Evolutionary conservation across 2,888 invertebrate genomes (phyloP).

Genomic region (Nemotelus pantherinus): DNA sequence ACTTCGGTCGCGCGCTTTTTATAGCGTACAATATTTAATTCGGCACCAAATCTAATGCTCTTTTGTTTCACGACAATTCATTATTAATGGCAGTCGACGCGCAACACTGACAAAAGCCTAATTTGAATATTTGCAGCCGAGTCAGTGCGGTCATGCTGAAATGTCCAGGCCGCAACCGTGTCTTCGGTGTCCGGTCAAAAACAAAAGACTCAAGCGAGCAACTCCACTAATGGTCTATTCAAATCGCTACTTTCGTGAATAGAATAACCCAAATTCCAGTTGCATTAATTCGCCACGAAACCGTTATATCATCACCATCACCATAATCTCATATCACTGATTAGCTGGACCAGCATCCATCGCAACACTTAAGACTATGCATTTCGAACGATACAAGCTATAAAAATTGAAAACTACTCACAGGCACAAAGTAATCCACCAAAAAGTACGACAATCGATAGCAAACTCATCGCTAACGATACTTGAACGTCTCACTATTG

Average conservation of each 20-base stretch:
- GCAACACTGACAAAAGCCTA: not conserved
- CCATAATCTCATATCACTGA: not conserved
- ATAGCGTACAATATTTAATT: no score
- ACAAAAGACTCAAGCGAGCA: slow-evolving; percentile 42
- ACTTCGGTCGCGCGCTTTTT: no score
- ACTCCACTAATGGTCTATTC: slow-evolving; percentile 14
- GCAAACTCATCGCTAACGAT: slow-evolving; percentile 36
- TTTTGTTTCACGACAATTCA: not conserved
- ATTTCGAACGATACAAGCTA: not conserved
- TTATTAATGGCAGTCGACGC: not conserved
- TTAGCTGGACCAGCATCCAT: not conserved
- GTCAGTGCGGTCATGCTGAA: not conserved
- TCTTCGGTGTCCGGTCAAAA: not conserved
- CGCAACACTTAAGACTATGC: no score
- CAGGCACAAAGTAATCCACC: slow-evolving; percentile 50
- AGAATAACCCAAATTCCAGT: slow-evolving; percentile 27
- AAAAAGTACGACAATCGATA: slow-evolving; percentile 40
- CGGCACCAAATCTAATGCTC: no score
- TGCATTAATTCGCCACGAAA: slow-evolving; percentile 24
- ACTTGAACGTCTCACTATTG: not conserved
- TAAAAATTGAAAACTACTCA: slow-evolving; percentile 38
- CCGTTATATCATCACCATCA: slow-evolving; percentile 22
- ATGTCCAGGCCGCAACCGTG: slow-evolving; percentile 1
- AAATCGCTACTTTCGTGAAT: slow-evolving; percentile 1
- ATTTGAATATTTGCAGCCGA: slow-evolving; percentile 30